phyloP scores from a whole-genome alignment of 2,797 vertebrate genomes.

The Liasis olivaceus region DNA sequence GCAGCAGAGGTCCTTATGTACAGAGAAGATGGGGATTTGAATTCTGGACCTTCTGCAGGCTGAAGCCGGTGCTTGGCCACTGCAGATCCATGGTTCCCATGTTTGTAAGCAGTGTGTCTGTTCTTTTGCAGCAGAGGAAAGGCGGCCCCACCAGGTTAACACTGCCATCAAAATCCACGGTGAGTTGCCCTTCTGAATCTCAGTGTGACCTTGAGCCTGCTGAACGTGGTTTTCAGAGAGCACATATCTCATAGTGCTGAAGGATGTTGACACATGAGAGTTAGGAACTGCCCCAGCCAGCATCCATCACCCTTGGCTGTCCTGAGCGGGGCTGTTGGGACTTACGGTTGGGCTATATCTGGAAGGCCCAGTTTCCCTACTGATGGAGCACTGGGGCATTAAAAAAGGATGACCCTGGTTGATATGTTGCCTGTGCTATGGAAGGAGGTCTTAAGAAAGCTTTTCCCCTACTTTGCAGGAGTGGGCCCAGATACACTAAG shows the following conservation, averaged over 20 bases:
- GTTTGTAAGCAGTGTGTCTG: constrained; percentile 33
- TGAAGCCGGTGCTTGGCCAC: too few species aligned
- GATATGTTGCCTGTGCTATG: background rate
- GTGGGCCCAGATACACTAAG: background rate
- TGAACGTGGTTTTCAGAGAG: background rate
- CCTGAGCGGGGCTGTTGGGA: background rate
- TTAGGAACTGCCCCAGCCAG: background rate
- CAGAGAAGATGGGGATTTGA: too few species aligned
- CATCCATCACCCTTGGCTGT: background rate
- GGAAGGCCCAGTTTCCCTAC: background rate
- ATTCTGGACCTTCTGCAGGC: background rate
- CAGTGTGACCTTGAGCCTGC: background rate
- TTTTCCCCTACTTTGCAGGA: background rate
- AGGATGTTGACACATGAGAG: background rate
- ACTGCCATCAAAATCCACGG: constrained; percentile 98
- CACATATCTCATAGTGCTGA: too few species aligned
- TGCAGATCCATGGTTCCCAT: background rate
- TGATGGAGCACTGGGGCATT: background rate
- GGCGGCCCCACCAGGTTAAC: constrained; percentile 97
- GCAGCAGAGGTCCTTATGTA: background rate
- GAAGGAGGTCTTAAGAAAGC: background rate
- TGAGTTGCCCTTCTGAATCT: constrained; percentile 71
- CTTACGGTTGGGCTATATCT: background rate
- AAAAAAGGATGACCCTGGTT: background rate
- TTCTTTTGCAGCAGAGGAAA: constrained; percentile 92